phyloP scores from a whole-genome alignment of 1,140 invertebrate genomes.

The Gryllus bimaculatus region DNA sequence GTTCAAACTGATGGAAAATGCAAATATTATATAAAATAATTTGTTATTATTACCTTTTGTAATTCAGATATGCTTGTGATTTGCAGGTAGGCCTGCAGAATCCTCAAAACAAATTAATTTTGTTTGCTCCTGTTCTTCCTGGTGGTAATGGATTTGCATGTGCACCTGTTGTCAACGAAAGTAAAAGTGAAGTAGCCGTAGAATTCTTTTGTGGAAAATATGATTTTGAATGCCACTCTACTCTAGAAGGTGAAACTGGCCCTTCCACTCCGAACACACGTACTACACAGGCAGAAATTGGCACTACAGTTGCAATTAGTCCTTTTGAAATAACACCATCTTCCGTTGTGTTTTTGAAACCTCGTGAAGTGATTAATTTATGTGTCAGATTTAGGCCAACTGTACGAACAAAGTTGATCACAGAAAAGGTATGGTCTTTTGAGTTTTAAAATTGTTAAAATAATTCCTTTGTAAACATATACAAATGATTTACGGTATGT shows the following conservation, averaged over 20 bases:
- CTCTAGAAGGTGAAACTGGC: not conserved
- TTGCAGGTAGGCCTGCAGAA: conserved; percentile 31
- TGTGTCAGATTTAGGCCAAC: conserved; percentile 30
- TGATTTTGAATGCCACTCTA: conserved; percentile 18
- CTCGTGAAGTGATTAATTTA: conserved; percentile 29
- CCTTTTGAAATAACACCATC: conserved; percentile 27
- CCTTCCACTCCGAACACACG: not conserved
- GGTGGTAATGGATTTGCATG: conserved; percentile 27
- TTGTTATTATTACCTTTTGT: no score
- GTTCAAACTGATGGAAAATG: no score
- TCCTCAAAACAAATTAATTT: conserved; percentile 32
- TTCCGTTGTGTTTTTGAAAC: conserved; percentile 24
- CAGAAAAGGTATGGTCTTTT: conserved; percentile 25
- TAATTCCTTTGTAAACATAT: no score
- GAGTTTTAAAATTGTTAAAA: not conserved
- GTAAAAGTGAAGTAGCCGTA: conserved; percentile 27
- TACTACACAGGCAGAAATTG: not conserved
- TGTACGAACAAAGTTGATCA: conserved; percentile 27
- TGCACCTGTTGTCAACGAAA: conserved; percentile 33
- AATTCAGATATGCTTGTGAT: no score
- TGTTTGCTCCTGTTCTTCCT: conserved; percentile 31
- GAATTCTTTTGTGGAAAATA: conserved; percentile 23
- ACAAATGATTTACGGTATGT: no score
- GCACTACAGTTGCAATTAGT: not conserved
- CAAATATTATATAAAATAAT: no score